Base-by-base conservation (phyloP, 2,113 vertebrate species). In the Chlorocebus sabaeus region DNA sequence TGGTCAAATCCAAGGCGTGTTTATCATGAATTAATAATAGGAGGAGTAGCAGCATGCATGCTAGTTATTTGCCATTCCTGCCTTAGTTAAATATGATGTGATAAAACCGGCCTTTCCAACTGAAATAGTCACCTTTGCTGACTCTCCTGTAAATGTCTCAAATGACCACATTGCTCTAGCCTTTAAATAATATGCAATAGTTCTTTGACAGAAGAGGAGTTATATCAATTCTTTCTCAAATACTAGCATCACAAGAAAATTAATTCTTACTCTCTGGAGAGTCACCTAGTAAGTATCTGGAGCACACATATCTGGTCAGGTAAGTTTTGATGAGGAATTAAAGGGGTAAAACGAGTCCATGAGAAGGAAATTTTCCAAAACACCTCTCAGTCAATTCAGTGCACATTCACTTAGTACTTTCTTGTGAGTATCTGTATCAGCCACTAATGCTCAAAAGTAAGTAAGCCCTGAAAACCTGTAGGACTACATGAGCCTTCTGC, bases 151-250 rank as follows among this genome's bases (percentile, higher is more conserved):
- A 90, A 96, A 88, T 75, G 6, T 17, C 61, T 57, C 80, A 90
- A 85, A 88, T 78, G 72, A 22, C 1, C 32, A 85, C 30, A 79
- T 67, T 89, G 55, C 22, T 85, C 48, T 50, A 22, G 67, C 32
- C 55, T 75, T 83, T 50, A 96, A 84, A 35, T 43, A 79, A 64
- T 3, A 52, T 35, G 11, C 45, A 75, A 83, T 88, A 86, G 2
- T 32, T 88, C 25, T 81, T 89, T 84, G 79, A 8, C 70, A 72
- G 64, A 11, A 81, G 25, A 40, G 2, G 18, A 81, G 40, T 72
- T 78, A 48, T 22, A 78, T 27, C 40, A 43, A 78, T 64, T 90
- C 14, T 67, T 96, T 86, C 72, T 93, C 89, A 95, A 91, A 87
- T 50, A 94, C 2, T 73, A 92, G 27, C n/a, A 90, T 68, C 38